Base-by-base conservation (phyloP, 2,113 vertebrate genomes). In the Columba janthina region DNA sequence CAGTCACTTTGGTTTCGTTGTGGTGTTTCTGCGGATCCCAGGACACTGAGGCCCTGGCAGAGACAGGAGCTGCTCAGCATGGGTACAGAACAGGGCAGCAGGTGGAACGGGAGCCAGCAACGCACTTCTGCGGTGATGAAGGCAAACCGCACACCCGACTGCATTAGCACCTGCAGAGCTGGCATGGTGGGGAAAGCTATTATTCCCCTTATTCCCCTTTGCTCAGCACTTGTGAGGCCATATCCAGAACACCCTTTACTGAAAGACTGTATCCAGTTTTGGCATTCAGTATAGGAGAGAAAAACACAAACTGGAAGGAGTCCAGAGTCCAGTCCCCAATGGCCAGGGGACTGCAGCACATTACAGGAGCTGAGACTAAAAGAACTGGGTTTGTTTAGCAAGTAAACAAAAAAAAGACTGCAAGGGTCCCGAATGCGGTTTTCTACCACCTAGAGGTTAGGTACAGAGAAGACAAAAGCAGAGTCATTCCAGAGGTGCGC, bases 381-480 rank as follows among this genome's bases (percentile, higher is more conserved):
- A 57, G 17, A 62, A 62, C 15, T 32, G 29, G 11, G 40, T 44
- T 46, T 67, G 42, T 46, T 46, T 36, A 81, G 18, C 14, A n/a
- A 67, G 60, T 12, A 1, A 17, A 46, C 44, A 48, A 56, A n/a
- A 26, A 21, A 51, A 74, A 40, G 5, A 10, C 65, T 65, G 28
- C 0, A 0, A 79, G 38, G 57, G 73, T 67, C 34, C 28, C 22
- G n/a, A 38, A 28, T 31, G 15, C 0, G 0, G 16, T 40, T 60
- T 81, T 67, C 40, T 77, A n/a, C 46, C n/a, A 61, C n/a, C 76
- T 51, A 57, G 28, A 70, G 34, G 34, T 29, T 34, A 70, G n/a
- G 18, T 62, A 57, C 11, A 28, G 72, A 60, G 51, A 51, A 36
- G 40, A 44, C 38, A 76, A 61, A 85, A 89, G 53, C 38, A 81